Evolutionary conservation across 35 echinoderm and acorn worm genomes (phyloP), one percentile per base, ranked within the genome.

Genomic region (Ophioderma brevispina): DNA sequence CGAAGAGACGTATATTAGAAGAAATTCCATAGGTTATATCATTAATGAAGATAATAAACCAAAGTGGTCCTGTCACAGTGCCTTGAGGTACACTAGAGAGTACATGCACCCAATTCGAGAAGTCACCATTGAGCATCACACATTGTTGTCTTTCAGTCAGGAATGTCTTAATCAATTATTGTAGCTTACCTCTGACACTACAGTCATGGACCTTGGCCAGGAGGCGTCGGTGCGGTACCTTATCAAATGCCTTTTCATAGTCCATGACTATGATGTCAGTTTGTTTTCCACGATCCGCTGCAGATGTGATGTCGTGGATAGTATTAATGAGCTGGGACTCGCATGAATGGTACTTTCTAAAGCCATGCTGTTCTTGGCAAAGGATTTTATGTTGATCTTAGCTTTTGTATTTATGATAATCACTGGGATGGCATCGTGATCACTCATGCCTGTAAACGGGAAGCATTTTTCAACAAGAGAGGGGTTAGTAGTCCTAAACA

Each of bases 21-120:
- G n/a, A n/a, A 1, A 91, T 31, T 3, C 19, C 38, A 38, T 84
- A 10, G 38, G 89, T 80, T 35, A 84, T 32, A 56, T 91, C 81
- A 78, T 91, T 84, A 1, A 91, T 37, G 32, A 78, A 94, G 15
- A 35, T 31, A 1, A 94, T 36, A 79, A 97, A 97, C 82, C 87
- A 28, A 10, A 97, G 39, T 14, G 91, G 87, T 0, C 91, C 78
- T 19, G 91, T 76, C 1, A 97, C 91, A 17, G 91, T 92, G 5
- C 95, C 91, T 55, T 97, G 91, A 17, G 87, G 91, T 1, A 97
- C 88, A 25, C 91, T 85, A 23, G 77, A 93, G n/a, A n/a, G n/a
- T n/a, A n/a, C n/a, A n/a, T n/a, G n/a, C n/a, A n/a, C n/a, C n/a
- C n/a, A n/a, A n/a, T n/a, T n/a, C n/a, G n/a, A 89, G 5, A 33